Conservation (phyloP, 2,888 invertebrate genomes). For the Gnatocerus cornutus region DNA sequence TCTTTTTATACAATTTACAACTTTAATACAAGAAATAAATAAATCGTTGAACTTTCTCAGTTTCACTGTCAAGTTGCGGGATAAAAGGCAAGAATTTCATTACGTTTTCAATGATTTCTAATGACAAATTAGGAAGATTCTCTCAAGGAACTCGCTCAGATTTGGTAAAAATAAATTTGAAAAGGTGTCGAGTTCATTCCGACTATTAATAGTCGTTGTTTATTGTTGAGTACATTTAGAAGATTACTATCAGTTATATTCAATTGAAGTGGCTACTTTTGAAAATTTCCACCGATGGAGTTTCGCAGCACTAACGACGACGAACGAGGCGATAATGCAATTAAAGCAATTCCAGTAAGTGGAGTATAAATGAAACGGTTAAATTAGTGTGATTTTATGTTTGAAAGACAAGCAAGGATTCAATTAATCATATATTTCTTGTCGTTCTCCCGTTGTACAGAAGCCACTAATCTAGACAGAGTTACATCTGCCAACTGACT, state of each 20-base stretch:
- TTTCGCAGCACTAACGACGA: constrained; percentile 15
- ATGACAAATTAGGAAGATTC: too few species aligned
- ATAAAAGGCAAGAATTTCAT: too few species aligned
- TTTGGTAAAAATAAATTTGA: too few species aligned
- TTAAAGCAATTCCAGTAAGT: constrained; percentile 51
- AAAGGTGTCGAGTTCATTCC: too few species aligned
- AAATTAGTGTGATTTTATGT: constrained; percentile 56
- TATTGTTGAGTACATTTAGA: constrained; percentile 2
- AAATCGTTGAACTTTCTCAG: too few species aligned
- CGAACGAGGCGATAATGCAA: constrained; percentile 39
- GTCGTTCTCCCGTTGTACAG: constrained; percentile 60
- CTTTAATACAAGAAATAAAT: too few species aligned
- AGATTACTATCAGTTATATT: constrained; percentile 6
- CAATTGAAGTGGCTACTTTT: constrained; percentile 7
- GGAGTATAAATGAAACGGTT: constrained; percentile 54
- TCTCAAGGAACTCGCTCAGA: too few species aligned
- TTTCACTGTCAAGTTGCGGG: too few species aligned
- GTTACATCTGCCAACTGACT: constrained; percentile 66
- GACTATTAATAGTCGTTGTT: not conserved
- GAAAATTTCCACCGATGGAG: constrained; percentile 9
- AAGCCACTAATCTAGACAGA: constrained; percentile 65
- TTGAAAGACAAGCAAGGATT: constrained; percentile 59
- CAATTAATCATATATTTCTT: constrained; percentile 69
- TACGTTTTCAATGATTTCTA: too few species aligned
- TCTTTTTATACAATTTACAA: too few species aligned